These are phyloP conservation scores for Lithophane ornitopus DNA, from an alignment of 2,888 invertebrate genomes.

Conservation along the genomic window DNA sequence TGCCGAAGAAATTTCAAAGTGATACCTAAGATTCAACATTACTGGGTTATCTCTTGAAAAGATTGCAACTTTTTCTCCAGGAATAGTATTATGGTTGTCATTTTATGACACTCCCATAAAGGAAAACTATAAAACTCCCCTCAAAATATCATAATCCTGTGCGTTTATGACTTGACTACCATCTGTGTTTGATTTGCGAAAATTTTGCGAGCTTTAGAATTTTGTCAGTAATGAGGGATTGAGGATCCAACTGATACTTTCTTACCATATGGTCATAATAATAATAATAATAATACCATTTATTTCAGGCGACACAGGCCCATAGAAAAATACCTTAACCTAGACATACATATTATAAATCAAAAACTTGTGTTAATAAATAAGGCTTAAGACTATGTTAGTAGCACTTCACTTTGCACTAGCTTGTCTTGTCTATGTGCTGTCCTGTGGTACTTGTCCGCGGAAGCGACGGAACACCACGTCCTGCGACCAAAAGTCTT, in stretches of 20 bases:
- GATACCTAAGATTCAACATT: constrained; percentile 73
- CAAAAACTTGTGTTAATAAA: no score
- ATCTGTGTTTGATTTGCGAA: constrained; percentile 55
- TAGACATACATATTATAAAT: no score
- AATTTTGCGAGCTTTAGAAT: background rate
- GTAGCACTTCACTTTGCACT: no score
- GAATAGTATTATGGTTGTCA: constrained; percentile 61
- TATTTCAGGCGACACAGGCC: no score
- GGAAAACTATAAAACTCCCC: constrained; percentile 72
- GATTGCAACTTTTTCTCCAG: constrained; percentile 74
- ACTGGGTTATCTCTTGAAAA: constrained; percentile 69
- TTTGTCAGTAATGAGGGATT: background rate
- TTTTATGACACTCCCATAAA: constrained; percentile 76
- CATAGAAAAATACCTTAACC: no score
- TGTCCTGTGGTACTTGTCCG: no score
- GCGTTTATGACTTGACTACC: constrained; percentile 60
- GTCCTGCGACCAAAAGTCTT: no score
- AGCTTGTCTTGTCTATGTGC: no score
- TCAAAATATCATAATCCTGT: constrained; percentile 70
- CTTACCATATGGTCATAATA: background rate
- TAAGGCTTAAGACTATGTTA: no score
- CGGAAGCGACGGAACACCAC: no score
- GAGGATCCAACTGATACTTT: background rate
- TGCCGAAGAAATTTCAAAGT: constrained; percentile 75
- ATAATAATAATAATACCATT: no score